Evolutionary conservation across 1,140 invertebrate species (phyloP), one percentile per base, ranked within the genome.

Genomic region (Microplitis demolitor): DNA sequence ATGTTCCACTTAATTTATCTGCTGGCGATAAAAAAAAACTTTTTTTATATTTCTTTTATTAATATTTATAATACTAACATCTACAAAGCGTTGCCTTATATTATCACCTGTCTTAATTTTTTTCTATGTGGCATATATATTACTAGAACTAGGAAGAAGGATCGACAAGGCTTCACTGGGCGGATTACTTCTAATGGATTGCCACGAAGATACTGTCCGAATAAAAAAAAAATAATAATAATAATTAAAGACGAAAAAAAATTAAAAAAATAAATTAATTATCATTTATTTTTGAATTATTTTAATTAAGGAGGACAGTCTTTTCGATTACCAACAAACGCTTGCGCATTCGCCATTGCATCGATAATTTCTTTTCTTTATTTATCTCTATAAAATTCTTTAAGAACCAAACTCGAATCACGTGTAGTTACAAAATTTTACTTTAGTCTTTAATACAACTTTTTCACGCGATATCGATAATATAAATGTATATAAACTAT

Each of bases 331-430:
- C n/a, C n/a, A 54, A 35, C 45, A 73, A 77, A 77, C 66, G 76
- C 79, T 81, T 79, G 73, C 75, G 76, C 81, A 81, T n/a, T n/a
- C n/a, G n/a, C n/a, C n/a, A n/a, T 80, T 78, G 77, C 75, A 78
- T 72, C 77, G 64, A 80, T 75, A 76, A 79, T 75, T 77, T 75
- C 78, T 72, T 78, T 75, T 71, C 73, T 56, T 72, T 66, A 71
- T 34, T 58, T 62, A 58, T 58, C 35, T 58, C 53, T 58, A 34
- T 9, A 9, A 45, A 9, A 9, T 11, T 62, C 62, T 64, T n/a
- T 24, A 51, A 51, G 45, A n/a, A 63, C n/a, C 63, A 56, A 24
- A 64, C 62, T 70, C 66, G 67, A 56, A 66, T 67, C 76, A 79
- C 75, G 5, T 54, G 5, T n/a, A 14, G n/a, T 6, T 9, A 54